phyloP scores from a whole-genome alignment of 2,113 vertebrate species.

The Trogon surrucura region DNA sequence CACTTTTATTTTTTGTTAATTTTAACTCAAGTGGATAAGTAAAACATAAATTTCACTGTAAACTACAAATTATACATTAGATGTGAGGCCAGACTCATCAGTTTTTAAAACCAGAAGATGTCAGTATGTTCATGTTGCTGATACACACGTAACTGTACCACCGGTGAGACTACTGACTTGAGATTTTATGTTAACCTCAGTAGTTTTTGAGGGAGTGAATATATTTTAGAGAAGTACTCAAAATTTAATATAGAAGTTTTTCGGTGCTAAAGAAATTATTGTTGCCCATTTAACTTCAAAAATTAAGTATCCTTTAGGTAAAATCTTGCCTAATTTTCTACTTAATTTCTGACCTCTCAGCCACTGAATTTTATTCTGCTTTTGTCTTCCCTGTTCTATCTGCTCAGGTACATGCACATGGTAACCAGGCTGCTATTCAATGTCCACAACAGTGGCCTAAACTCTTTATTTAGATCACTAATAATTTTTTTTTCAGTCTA shows the following conservation, averaged over 20 bases:
- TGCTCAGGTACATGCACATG: background rate
- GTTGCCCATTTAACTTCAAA: background rate
- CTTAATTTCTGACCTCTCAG: background rate
- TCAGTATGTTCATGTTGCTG: background rate
- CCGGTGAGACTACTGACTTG: background rate
- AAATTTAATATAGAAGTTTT: background rate
- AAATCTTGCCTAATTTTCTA: background rate
- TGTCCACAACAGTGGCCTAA: background rate
- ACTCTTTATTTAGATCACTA: background rate
- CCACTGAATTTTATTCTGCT: background rate
- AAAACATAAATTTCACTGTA: background rate
- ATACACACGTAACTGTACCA: background rate
- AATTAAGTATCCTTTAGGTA: background rate
- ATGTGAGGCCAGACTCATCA: background rate
- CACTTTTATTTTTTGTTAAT: background rate
- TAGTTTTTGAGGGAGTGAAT: background rate
- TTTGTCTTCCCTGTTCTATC: background rate
- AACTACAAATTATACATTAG: background rate
- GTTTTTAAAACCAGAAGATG: background rate
- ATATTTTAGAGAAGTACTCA: background rate
- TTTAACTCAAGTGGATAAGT: background rate
- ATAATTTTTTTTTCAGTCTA: background rate
- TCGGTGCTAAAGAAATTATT: background rate
- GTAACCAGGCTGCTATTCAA: background rate
- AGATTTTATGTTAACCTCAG: background rate